A percentile compares a stretch with the other conserved stretches of the same genome.
These are phyloP conservation scores for Thumatha senex DNA, from an alignment of 2,888 invertebrate species.

Conservation along the genomic window DNA sequence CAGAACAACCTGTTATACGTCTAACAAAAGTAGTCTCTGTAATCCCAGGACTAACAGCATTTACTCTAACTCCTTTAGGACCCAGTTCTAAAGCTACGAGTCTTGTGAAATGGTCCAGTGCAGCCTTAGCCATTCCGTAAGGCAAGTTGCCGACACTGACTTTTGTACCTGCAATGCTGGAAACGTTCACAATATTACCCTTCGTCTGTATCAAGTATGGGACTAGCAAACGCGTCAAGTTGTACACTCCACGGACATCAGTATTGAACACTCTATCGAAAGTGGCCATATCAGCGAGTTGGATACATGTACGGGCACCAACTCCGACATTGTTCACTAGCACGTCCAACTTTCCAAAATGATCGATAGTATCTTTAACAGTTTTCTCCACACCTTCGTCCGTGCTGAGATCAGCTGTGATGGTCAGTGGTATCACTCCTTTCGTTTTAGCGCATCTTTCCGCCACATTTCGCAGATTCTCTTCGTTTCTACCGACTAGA, in stretches of 20 bases:
- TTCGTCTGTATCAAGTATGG: slow-evolving; percentile 90
- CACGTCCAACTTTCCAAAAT: slow-evolving; percentile 87
- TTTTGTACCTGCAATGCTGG: slow-evolving; percentile 56
- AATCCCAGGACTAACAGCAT: slow-evolving; percentile 12
- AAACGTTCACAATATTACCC: slow-evolving; percentile 94
- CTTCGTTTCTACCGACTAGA: slow-evolving; percentile 57
- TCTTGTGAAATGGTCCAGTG: slow-evolving; percentile 47
- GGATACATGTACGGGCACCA: slow-evolving; percentile 73
- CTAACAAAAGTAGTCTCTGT: slow-evolving; percentile 18
- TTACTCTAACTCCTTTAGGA: slow-evolving; percentile 47
- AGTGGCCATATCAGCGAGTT: slow-evolving; percentile 90
- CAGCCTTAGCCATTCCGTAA: slow-evolving; percentile 45
- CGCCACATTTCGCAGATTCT: slow-evolving; percentile 44
- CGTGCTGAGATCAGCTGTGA: slow-evolving; percentile 83
- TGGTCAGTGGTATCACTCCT: slow-evolving; percentile 47
- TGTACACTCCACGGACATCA: slow-evolving; percentile 89
- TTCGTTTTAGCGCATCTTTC: slow-evolving; percentile 41
- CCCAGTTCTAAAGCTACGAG: slow-evolving; percentile 50
- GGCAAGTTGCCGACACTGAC: slow-evolving; percentile 50
- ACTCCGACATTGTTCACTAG: slow-evolving; percentile 93
- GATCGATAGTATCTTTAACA: slow-evolving; percentile 86
- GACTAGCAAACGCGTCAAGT: slow-evolving; percentile 89
- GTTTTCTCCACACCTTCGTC: slow-evolving; percentile 82
- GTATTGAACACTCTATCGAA: slow-evolving; percentile 92
- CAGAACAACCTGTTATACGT: slow-evolving; percentile 30